phyloP scores from a whole-genome alignment of 2,113 vertebrate species.

The Channa argus region DNA sequence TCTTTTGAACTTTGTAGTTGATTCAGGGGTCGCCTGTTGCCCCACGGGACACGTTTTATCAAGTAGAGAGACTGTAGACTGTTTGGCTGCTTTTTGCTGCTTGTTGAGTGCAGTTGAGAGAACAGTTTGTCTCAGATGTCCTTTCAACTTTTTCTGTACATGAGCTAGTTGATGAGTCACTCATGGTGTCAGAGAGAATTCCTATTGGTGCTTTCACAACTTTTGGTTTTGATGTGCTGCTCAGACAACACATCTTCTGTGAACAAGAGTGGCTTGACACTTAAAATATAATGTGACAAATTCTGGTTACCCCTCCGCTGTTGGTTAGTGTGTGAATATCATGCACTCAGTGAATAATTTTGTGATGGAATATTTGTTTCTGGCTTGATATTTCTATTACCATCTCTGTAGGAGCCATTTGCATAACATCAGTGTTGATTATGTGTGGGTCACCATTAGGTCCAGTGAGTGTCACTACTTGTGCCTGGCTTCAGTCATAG shows the following conservation, averaged over 20 bases:
- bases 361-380: too few species aligned
- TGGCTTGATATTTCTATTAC: too few species aligned
- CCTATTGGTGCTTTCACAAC: slow-evolving; percentile 36
- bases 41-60: too few species aligned
- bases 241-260: slow-evolving; percentile 30
- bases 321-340: slow-evolving; percentile 2
- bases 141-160: slow-evolving; percentile 9
- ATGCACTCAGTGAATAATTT: background rate
- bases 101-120: slow-evolving; percentile 1
- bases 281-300: too few species aligned
- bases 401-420: too few species aligned
- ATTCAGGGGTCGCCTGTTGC: too few species aligned
- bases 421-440: too few species aligned
- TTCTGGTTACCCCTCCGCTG: slow-evolving; percentile 42
- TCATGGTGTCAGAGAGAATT: slow-evolving; percentile 18
- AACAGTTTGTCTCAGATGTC: slow-evolving; percentile 22
- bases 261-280: slow-evolving; percentile 41
- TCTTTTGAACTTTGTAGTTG: too few species aligned
- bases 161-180: slow-evolving; percentile 21
- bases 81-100: background rate
- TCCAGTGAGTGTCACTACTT: too few species aligned
- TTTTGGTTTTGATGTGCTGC: slow-evolving; percentile 30
- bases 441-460: too few species aligned
- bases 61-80: background rate
- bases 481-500: too few species aligned